phyloP scores from a whole-genome alignment of 2,888 invertebrate genomes.

The Drosophila siamana region DNA sequence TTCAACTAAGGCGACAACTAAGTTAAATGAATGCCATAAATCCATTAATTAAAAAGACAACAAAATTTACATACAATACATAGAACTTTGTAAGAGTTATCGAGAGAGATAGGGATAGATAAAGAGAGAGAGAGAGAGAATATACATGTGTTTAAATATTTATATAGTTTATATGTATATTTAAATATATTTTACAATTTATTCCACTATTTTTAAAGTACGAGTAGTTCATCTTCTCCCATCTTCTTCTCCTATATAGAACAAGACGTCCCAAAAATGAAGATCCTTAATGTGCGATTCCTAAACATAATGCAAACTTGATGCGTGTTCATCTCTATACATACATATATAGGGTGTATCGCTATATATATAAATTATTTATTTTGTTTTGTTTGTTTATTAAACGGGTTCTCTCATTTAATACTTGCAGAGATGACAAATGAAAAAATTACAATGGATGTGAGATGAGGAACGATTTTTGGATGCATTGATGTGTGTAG shows the following conservation, averaged over 20 bases:
- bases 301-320: constrained; percentile 54
- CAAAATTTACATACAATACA: constrained; percentile 45
- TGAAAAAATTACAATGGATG: constrained; percentile 74
- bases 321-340: constrained; percentile 34
- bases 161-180: constrained; percentile 41
- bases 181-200: constrained; percentile 61
- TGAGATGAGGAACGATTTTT: constrained; percentile 4
- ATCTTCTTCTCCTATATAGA: constrained; percentile 6
- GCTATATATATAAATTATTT: constrained; percentile 24
- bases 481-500: constrained; percentile 17
- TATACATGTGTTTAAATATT: constrained; percentile 42
- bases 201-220: constrained; percentile 67
- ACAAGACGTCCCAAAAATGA: constrained; percentile 46
- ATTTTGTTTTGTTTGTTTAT: constrained; percentile 43
- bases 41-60: constrained; percentile 34
- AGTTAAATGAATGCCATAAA: constrained; percentile 37
- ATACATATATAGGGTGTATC: constrained; percentile 29
- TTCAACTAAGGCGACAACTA: constrained; percentile 40
- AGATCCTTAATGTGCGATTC: constrained; percentile 47
- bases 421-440: constrained; percentile 73
- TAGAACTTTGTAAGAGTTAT: constrained; percentile 29
- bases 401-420: constrained; percentile 72
- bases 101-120: constrained; percentile 32
- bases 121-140: constrained; percentile 39
- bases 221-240: constrained; percentile 51